A percentile compares a stretch with the other conserved stretches of the same genome.
These are phyloP conservation scores for Perdita meconis DNA, from an alignment of 2,888 invertebrate species.

Conservation along the genomic window DNA sequence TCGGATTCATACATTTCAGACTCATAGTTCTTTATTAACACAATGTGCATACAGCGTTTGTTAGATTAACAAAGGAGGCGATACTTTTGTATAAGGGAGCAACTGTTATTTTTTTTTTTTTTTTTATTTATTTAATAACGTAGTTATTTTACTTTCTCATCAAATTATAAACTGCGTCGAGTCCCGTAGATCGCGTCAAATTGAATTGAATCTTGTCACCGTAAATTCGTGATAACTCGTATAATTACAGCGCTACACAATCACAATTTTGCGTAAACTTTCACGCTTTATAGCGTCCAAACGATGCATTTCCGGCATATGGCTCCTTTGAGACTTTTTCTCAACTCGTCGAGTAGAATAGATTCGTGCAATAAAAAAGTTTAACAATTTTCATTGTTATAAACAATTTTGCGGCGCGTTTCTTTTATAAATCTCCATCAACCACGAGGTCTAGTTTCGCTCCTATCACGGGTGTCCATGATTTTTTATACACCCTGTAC, in stretches of 20 bases:
- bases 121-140: constrained; percentile 59
- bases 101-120: constrained; percentile 53
- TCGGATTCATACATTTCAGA: constrained; percentile 51
- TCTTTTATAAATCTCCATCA: no score
- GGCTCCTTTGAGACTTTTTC: no score
- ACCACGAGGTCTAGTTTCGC: no score
- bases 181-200: constrained; percentile 64
- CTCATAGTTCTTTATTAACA: constrained; percentile 70
- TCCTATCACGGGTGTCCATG: no score
- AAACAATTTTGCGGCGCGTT: no score
- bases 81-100: constrained; percentile 56
- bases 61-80: constrained; percentile 66
- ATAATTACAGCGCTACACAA: constrained; percentile 27
- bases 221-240: constrained; percentile 26
- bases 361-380: no score
- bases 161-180: constrained; percentile 42
- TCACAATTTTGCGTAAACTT: no score
- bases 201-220: constrained; percentile 36
- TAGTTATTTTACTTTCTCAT: constrained; percentile 61
- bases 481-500: constrained; percentile 14
- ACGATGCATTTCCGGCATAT: no score
- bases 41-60: constrained; percentile 68
- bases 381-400: no score
- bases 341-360: no score
- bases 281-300: no score